Base-by-base conservation (phyloP, 2,888 invertebrate genomes). In the Rhimphoctona megacephalus region DNA sequence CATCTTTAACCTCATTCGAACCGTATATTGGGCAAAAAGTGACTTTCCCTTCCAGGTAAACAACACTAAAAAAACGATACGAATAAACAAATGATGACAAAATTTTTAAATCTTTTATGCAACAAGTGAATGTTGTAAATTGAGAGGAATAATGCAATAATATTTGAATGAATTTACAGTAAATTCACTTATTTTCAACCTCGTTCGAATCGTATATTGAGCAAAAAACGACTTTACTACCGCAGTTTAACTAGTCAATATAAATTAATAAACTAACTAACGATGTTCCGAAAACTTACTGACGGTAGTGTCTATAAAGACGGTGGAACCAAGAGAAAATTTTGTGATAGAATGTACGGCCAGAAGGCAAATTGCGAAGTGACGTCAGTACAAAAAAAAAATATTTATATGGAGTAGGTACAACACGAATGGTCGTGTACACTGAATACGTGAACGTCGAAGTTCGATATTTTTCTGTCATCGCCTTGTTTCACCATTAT, bases 271-370 rank as follows among this genome's bases (percentile, higher is more conserved):
- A 25, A 11, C 17, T 30, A 5, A 36, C 4, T 17, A 3, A 7
- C 14, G 30, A 61, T 61, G 14, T 17, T 30, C 11, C 17, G 17
- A 30, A 61, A 61, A 61, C 1, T 17, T 30, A 30, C 11, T 30
- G 30, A 33, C 36, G 36, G 4, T n/a, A 30, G 8, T 52, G 54
- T 36, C 54, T 22, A 11, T 14, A 33, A 54, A 14, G 54, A 52
- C 30, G 54, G 73, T 52, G 14, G 36, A 36, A 33, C 7, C 36
- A 22, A 33, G 43, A 30, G 9, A 30, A 61, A 17, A 14, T 86
- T 86, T 83, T 77, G 76, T n/a, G 64, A n/a, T 9, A 19, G 80
- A 80, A 46, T 82, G 82, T 85, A 70, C 85, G 14, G 79, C 82
- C 74, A 64, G 82, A 82, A 82, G 69, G 69, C 82, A 73, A 25